These are phyloP conservation scores for Umimayanthus chanpuru DNA, from an alignment of 92 coral and sea anemone species.

Conservation along the genomic window DNA sequence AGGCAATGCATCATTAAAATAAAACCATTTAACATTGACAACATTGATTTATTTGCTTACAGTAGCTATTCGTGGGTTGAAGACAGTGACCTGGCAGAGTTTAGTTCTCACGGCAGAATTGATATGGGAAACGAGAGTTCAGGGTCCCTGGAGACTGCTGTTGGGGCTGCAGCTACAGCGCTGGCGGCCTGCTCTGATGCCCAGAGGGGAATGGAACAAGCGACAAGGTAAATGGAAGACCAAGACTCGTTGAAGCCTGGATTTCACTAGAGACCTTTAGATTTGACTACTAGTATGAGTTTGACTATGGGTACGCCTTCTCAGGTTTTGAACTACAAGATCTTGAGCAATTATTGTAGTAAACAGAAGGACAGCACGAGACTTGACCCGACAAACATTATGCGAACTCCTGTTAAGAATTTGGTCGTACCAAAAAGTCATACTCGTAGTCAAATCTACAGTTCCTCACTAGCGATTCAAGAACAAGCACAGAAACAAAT, in stretches of 20 bases:
- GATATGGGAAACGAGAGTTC: conserved; percentile 44
- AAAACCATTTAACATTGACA: neutral
- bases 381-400: too few species aligned
- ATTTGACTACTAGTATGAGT: too few species aligned
- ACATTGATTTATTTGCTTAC: neutral
- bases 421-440: too few species aligned
- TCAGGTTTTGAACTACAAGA: too few species aligned
- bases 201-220: conserved; percentile 68
- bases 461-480: too few species aligned
- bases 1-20: too few species aligned
- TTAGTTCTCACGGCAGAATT: neutral
- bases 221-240: conserved; percentile 57
- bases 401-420: too few species aligned
- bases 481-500: neutral
- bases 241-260: neutral
- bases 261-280: too few species aligned
- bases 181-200: conserved; percentile 82
- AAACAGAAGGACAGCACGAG: too few species aligned
- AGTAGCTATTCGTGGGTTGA: conserved; percentile 73
- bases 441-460: too few species aligned
- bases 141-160: conserved; percentile 66
- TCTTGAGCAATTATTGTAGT: too few species aligned
- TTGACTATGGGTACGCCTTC: too few species aligned
- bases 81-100: conserved; percentile 44
- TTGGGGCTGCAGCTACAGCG: conserved; percentile 84